Evolutionary conservation across 2,888 invertebrate species (phyloP), one percentile per base, ranked within the genome.

Genomic region (Beris chalybata): DNA sequence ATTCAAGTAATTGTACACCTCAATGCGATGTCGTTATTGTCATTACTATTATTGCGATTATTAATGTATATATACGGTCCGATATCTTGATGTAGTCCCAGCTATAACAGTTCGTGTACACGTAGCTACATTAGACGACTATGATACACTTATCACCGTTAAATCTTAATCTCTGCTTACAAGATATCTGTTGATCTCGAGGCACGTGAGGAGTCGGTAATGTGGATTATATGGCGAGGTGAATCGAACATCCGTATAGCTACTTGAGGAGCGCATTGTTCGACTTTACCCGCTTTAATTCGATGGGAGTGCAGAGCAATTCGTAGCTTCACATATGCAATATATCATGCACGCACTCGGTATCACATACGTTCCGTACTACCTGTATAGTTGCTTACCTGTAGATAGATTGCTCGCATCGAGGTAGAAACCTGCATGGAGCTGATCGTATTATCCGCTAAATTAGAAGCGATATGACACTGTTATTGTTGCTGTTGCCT

Each of bases 161-260:
- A 68, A 68, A 68, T 68, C 68, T 68, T 65, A 68, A 68, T 68
- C 68, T 68, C 61, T 53, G 56, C 64, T 66, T 63, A 63, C 66
- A 66, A 48, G 68, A 57, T 66, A 68, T 68, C 68, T 68, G 68
- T 68, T 68, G 66, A 68, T 68, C 68, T 66, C 9, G 48, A 61
- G 54, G 58, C 56, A 68, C 61, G 59, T 65, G 56, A 52, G 61
- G 61, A 50, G 9, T 5, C 7, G 5, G 5, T 38, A 38, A 38
- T 38, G 9, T 5, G 38, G 38, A 38, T 38, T 38, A 38, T 38
- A 38, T 9, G 38, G 9, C 9, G 38, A 38, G 38, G 38, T 38
- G 38, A 38, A 38, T 38, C 38, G 38, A 38, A 38, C 38, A 38
- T 38, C 38, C 38, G 38, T 38, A 32, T 7, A 38, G 38, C 9